These are phyloP conservation scores for Athrips mouffetella DNA, from an alignment of 2,888 invertebrate species.

Conservation along the genomic window DNA sequence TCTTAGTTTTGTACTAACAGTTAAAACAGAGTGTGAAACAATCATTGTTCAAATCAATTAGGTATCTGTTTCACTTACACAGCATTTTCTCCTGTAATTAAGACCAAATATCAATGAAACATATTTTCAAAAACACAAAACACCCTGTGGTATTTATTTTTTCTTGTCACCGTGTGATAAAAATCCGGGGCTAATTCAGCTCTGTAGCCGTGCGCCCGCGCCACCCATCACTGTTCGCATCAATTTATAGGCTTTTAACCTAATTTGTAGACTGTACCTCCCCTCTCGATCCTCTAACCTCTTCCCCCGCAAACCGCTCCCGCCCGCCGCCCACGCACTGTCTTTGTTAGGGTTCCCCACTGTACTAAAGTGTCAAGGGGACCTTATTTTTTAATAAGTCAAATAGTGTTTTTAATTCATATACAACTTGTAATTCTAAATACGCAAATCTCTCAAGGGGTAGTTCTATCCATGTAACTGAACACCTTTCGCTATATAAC, in stretches of 20 bases:
- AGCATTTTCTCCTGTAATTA: too few relatives aligned
- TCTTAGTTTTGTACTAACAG: background rate
- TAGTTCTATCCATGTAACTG: too few relatives aligned
- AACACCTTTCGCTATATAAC: too few relatives aligned
- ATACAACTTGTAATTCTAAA: too few relatives aligned
- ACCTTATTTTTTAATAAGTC: too few relatives aligned
- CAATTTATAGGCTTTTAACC: constrained; percentile 77
- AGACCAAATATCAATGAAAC: constrained; percentile 1
- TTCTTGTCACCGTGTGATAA: constrained; percentile 72
- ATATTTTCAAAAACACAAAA: constrained; percentile 24
- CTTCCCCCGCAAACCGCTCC: constrained; percentile 27
- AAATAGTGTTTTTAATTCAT: too few relatives aligned
- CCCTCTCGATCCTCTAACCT: constrained; percentile 26
- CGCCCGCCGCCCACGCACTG: constrained; percentile 48
- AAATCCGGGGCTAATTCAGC: constrained; percentile 71
- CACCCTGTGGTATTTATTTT: constrained; percentile 58
- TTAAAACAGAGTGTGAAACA: too few relatives aligned
- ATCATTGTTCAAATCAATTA: too few relatives aligned
- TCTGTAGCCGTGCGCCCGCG: constrained; percentile 57
- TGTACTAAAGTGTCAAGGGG: too few relatives aligned
- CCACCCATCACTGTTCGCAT: constrained; percentile 72
- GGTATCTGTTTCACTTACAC: too few relatives aligned
- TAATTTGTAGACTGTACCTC: constrained; percentile 65
- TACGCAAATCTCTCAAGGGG: too few relatives aligned
- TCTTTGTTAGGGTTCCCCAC: too few relatives aligned